Conservation (phyloP, 2,797 vertebrate species). For the Spea hammondii region DNA sequence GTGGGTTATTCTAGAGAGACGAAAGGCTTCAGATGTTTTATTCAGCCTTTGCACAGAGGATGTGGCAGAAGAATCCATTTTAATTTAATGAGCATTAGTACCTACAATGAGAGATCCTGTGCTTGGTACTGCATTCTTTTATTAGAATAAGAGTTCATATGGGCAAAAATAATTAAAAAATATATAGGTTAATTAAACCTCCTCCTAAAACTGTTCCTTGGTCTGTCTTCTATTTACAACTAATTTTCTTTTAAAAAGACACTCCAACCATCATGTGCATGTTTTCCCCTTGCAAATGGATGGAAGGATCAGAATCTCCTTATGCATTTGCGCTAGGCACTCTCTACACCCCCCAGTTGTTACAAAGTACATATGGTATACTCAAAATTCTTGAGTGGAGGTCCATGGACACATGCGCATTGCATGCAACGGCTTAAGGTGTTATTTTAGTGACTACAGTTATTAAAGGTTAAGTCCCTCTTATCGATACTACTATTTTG, state of each 20-base stretch:
- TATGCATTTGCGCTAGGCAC: too few species aligned
- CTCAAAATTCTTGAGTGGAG: too few species aligned
- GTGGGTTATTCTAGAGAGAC: constrained; percentile 30
- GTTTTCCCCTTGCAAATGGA: too few species aligned
- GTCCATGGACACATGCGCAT: too few species aligned
- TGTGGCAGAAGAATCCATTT: constrained; percentile 35
- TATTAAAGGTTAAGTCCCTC: too few species aligned
- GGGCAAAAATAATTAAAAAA: constrained; percentile 47
- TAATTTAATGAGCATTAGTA: constrained; percentile 45
- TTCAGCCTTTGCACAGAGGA: constrained; percentile 43
- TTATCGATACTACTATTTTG: too few species aligned
- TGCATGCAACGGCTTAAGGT: too few species aligned
- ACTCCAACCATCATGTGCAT: too few species aligned
- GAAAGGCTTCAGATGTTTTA: constrained; percentile 50
- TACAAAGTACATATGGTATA: too few species aligned
- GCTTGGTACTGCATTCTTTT: constrained; percentile 42
- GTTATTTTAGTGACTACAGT: too few species aligned
- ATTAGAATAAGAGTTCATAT: constrained; percentile 51
- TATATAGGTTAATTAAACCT: constrained; percentile 17
- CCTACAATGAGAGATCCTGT: constrained; percentile 51
- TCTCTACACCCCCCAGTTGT: too few species aligned
- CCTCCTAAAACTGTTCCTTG: constrained; percentile 10
- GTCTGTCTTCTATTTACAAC: constrained; percentile 4
- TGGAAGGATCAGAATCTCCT: too few species aligned
- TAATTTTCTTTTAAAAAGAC: constrained; percentile 31